Base-by-base conservation (phyloP, 2,113 vertebrate genomes). In the Mungos mungo region DNA sequence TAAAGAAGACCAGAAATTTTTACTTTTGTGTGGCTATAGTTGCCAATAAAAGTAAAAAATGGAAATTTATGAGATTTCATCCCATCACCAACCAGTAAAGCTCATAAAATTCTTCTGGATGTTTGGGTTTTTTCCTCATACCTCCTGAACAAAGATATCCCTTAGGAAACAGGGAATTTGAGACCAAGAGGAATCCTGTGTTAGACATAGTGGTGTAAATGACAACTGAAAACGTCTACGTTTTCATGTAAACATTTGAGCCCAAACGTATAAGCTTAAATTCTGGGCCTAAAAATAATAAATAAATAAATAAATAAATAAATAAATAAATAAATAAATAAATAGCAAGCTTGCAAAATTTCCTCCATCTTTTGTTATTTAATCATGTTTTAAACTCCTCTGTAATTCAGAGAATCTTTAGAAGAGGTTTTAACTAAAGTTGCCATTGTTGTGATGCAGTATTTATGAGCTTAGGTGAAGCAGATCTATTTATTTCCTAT, bases 401-500 rank as follows among this genome's bases (percentile, higher is more conserved):
- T 60, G 38, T 86, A 91, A 89, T 21, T 77, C 52, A 88, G 33
- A 19, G 5, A 57, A 35, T 80, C 5, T 88, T 93, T 81, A 72
- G 47, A 47, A 88, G 33, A 92, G 38, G 31, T 57, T 96, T 96
- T 83, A 82, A 93, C 65, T 71, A 25, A 88, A 79, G 31, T 54
- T 80, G 65, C 65, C 87, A 96, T 87, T 54, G 5, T 60, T 38
- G 23, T 89, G 81, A 80, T 66, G 16, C 29, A 54, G 11, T 79
- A 45, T 57, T 76, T 95, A 74, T 41, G 57, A 72, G 38, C 21
- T 66, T 77, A 66, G 4, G 57, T 85, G 33, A 66, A 35, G 35
- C 21, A 95, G 93, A 95, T 88, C 21, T 18, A 76, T 76, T 90
- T 93, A 60, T 65, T 93, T 84, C 52, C 68, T 91, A 71, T 93